Evolutionary conservation across 37 sponge, comb jelly and placozoan genomes (phyloP), one percentile per base, ranked within the genome.

Genomic region (Cliona cf. orientalis): DNA sequence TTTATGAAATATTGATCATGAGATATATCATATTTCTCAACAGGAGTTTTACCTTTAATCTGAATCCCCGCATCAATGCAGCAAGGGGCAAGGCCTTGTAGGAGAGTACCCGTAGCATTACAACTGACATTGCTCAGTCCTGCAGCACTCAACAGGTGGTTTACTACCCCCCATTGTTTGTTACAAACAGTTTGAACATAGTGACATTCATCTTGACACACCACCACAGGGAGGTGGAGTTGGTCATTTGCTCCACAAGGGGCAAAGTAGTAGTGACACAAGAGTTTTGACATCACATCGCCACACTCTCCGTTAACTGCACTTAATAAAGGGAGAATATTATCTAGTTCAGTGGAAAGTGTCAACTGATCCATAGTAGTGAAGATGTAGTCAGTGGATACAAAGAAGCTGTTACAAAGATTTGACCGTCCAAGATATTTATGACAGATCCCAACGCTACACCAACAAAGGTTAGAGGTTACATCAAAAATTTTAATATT

Each of bases 211-310:
- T 65, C 39, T 6, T 19, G 56, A 43, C 79, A 79, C 1, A 79
- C 37, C 5, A 68, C 14, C 28, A 34, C 25, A 0, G 79, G 79
- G 23, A 29, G 49, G 43, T 79, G 37, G 56, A 79, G 26, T 3
- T 29, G 22, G n/a, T 34, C 67, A 3, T 49, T 29, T 7, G 31
- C 53, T 14, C 79, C 79, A 79, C 79, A 79, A 14, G 79, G 53
- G 33, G 67, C 2, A 29, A 66, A 67, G 55, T 67, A 67, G 38
- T 66, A 55, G 23, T 79, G 40, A 38, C 79, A 79, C 37, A 79
- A 14, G 2, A 67, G 2, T 34, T 34, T 79, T 31, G 35, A 2
- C 3, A 46, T 5, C 6, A 17, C 17, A 12, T 49, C 49, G 2
- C 35, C 7, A 26, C 79, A 79, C 1, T 39, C 12, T 25, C 68